Conservation (phyloP, 2,113 vertebrate genomes). For the Baryphthengus martii region DNA sequence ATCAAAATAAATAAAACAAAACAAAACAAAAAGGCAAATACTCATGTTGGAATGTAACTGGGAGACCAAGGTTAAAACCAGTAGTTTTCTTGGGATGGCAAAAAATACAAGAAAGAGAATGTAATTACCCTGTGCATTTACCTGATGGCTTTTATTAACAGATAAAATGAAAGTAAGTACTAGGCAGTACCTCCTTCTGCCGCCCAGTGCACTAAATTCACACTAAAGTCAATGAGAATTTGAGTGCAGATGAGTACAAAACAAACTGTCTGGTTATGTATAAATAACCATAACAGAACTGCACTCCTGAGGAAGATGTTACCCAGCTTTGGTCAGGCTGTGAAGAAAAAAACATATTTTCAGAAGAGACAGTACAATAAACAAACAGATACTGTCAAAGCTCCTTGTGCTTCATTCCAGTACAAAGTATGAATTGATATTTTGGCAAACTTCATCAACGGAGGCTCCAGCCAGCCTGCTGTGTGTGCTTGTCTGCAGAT, state of each 20-base stretch:
- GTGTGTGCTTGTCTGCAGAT: background rate
- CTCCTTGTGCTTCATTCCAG: background rate
- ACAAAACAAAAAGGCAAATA: background rate
- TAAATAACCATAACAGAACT: background rate
- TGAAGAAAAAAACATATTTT: conserved; percentile 18
- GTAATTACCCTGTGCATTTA: background rate
- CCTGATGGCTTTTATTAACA: background rate
- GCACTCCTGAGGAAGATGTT: background rate
- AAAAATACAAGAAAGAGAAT: background rate
- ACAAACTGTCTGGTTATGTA: background rate
- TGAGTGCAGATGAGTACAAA: background rate
- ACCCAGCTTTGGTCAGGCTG: conserved; percentile 13
- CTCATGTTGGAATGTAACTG: background rate
- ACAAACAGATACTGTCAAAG: background rate
- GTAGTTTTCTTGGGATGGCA: background rate
- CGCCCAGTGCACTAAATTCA: background rate
- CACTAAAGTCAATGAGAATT: background rate
- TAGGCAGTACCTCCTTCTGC: background rate
- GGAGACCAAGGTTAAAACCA: background rate
- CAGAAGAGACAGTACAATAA: background rate
- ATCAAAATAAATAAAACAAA: background rate
- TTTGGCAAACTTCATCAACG: background rate
- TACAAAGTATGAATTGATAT: background rate
- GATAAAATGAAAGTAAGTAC: background rate
- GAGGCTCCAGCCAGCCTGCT: background rate